Conservation (phyloP, 2,888 invertebrate species). For the Drosophila fungiperda region DNA sequence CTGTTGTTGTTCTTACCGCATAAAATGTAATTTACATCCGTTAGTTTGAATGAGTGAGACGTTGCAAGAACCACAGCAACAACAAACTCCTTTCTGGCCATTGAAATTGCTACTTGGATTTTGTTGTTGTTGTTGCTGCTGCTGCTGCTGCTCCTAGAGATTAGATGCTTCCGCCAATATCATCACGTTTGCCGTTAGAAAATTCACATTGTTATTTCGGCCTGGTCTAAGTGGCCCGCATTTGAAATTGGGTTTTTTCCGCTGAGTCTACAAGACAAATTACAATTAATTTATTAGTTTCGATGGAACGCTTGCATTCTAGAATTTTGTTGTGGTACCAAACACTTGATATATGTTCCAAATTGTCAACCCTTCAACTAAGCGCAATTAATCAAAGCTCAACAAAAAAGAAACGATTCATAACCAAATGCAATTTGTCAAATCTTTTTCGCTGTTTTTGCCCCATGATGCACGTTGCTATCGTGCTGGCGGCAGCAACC, state of each 20-base stretch:
- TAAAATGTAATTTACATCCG: conserved; percentile 81
- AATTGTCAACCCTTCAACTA: conserved; percentile 74
- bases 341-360: conserved; percentile 55
- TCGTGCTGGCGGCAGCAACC: conserved; percentile 52
- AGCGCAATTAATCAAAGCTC: conserved; percentile 68
- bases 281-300: conserved; percentile 4
- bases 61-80: conserved; percentile 23
- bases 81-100: conserved; percentile 13
- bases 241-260: conserved; percentile 5
- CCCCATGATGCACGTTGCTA: conserved; percentile 39
- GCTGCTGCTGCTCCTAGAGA: conserved; percentile 13
- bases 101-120: conserved; percentile 69
- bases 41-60: conserved; percentile 65
- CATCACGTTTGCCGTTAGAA: conserved; percentile 65
- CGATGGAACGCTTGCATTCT: background rate
- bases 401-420: conserved; percentile 60
- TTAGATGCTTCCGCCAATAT: conserved; percentile 42
- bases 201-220: conserved; percentile 60
- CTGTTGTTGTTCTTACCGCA: conserved; percentile 71
- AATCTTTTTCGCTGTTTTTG: conserved; percentile 64
- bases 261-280: background rate
- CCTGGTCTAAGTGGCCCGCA: conserved; percentile 40
- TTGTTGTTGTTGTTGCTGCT: conserved; percentile 27
- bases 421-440: conserved; percentile 79
- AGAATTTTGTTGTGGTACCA: conserved; percentile 37